phyloP scores from a whole-genome alignment of 2,113 vertebrate species.

The Chaetura pelagica region DNA sequence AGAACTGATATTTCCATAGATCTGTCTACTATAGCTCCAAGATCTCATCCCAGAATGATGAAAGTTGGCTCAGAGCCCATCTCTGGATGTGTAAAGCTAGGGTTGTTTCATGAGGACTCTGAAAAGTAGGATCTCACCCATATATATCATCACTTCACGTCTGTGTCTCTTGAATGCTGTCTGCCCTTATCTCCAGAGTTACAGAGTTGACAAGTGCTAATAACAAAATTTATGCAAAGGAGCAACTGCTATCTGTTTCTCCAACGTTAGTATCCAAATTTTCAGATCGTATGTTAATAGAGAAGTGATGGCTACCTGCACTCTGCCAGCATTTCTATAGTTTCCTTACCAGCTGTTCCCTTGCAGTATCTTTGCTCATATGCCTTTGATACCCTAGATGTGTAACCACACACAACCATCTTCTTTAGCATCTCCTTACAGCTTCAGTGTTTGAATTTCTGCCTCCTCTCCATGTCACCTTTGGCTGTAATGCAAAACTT shows the following conservation, averaged over 20 bases:
- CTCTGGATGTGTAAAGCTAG: not conserved
- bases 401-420: not conserved
- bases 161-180: not conserved
- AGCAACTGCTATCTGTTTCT: conserved; percentile 36
- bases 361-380: not conserved
- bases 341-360: not conserved
- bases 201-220: conserved; percentile 61
- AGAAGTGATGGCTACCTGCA: not conserved
- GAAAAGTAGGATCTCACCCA: conserved; percentile 21
- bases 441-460: not conserved
- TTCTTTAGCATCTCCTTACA: not conserved
- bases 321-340: not conserved
- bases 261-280: not conserved
- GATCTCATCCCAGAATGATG: not conserved
- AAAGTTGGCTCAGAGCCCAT: conserved; percentile 14
- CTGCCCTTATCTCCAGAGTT: conserved; percentile 38
- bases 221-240: conserved; percentile 52
- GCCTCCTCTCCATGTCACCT: not conserved
- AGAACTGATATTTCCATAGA: not conserved
- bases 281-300: not conserved
- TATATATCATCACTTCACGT: conserved; percentile 9
- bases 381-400: not conserved
- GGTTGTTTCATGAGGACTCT: conserved; percentile 9
- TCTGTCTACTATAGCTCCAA: not conserved
- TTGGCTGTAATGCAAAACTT: not conserved